These are phyloP conservation scores for Bombylius discolor DNA, from an alignment of 2,888 invertebrate genomes.

Conservation along the genomic window DNA sequence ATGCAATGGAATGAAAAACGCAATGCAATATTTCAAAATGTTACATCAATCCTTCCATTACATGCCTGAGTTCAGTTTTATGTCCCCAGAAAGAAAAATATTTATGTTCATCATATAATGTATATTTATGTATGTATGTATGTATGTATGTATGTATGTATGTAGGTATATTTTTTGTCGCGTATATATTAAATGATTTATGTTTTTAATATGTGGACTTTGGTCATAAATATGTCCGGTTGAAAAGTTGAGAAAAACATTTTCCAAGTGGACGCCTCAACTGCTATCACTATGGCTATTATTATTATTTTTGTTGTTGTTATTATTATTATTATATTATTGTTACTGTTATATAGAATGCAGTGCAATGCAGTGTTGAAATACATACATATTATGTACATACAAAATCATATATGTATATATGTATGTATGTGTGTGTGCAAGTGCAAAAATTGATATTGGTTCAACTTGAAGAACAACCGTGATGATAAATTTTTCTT, in stretches of 20 bases:
- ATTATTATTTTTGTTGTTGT: no score
- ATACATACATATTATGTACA: no score
- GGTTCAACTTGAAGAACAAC: neutral
- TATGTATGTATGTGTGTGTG: neutral
- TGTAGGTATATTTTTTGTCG: neutral
- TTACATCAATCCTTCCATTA: conserved; percentile 14
- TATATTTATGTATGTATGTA: no score
- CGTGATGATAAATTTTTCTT: neutral
- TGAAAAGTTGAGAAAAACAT: conserved; percentile 6
- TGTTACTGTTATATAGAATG: no score
- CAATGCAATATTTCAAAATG: conserved; percentile 13
- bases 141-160: no score
- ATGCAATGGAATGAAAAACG: conserved; percentile 8
- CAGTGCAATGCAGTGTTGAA: no score
- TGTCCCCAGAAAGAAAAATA: neutral
- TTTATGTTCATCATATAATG: neutral
- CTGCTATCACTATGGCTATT: no score
- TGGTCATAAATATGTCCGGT: conserved; percentile 10
- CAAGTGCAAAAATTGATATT: neutral
- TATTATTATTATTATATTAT: no score
- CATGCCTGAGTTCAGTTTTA: neutral
- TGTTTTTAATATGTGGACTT: conserved; percentile 14
- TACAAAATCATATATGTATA: no score
- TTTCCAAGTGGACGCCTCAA: neutral
- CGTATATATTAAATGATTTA: conserved; percentile 8